A percentile compares a stretch with the other conserved stretches of the same genome.
phyloP scores from a whole-genome alignment of 2,113 vertebrate genomes.

The Halichoeres trimaculatus region DNA sequence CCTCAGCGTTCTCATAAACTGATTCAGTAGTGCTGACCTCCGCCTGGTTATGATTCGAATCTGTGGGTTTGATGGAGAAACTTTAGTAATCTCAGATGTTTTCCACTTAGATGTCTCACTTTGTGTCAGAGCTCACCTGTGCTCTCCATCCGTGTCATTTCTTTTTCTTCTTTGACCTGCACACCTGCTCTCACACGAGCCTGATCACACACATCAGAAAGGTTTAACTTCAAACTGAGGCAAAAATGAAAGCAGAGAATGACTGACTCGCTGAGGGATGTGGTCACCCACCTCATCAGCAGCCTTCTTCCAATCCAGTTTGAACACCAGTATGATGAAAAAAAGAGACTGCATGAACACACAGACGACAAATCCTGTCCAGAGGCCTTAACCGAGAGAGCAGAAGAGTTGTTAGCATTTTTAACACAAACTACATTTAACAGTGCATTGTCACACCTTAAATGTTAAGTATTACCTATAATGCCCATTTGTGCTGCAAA shows the following conservation, averaged over 20 bases:
- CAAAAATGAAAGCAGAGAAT: not conserved
- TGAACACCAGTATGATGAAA: constrained; percentile 81
- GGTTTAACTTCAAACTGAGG: accelerated
- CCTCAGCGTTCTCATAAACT: constrained; percentile 6
- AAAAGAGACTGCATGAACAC: constrained; percentile 80
- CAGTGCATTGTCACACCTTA: not conserved
- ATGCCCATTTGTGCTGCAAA: constrained; percentile 86
- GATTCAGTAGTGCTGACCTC: not conserved
- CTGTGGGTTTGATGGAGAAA: constrained; percentile 32
- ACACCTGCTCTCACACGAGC: constrained; percentile 72
- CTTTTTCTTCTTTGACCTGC: constrained; percentile 38
- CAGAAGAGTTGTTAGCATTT: not conserved
- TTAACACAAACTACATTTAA: not conserved
- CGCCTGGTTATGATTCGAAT: not conserved
- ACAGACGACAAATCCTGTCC: constrained; percentile 87
- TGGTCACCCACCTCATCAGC: constrained; percentile 83
- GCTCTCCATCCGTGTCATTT: constrained; percentile 21
- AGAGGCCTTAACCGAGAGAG: constrained; percentile 84
- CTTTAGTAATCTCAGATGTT: not conserved
- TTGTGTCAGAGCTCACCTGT: constrained; percentile 13
- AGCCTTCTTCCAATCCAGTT: constrained; percentile 88
- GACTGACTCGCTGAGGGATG: not conserved
- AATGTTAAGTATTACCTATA: constrained; percentile 77
- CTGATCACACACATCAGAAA: constrained; percentile 38
- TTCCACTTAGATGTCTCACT: not conserved